Evolutionary conservation across 1,140 invertebrate species (phyloP).

Genomic region (Sweltsa coloradensis): DNA sequence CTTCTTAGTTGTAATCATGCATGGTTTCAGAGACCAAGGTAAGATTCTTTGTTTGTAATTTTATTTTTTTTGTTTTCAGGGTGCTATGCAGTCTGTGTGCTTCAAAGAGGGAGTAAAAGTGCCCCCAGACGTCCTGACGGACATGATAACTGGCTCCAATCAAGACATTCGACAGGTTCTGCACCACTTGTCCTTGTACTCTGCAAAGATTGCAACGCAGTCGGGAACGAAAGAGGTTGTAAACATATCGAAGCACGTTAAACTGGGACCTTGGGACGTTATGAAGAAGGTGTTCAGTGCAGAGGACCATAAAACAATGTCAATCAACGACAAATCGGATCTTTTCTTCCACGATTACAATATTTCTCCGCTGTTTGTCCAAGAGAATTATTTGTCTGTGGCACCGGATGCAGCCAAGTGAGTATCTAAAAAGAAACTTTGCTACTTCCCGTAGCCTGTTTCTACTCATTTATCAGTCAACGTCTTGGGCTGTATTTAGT

Average conservation of each 20-base stretch:
- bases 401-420: conserved; percentile 52
- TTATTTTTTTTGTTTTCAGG: conserved; percentile 40
- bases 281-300: conserved; percentile 77
- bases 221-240: conserved; percentile 36
- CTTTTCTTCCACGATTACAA: conserved; percentile 97
- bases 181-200: conserved; percentile 73
- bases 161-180: conserved; percentile 89
- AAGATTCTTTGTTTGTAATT: too few species aligned
- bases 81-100: conserved; percentile 78
- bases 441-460: too few species aligned
- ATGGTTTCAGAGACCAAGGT: too few species aligned
- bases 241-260: conserved; percentile 60
- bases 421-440: conserved; percentile 24
- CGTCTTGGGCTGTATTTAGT: background rate
- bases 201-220: conserved; percentile 36
- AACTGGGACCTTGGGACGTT: conserved; percentile 90
- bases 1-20: too few species aligned
- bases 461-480: too few species aligned
- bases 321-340: conserved; percentile 72
- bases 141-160: conserved; percentile 79
- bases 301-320: conserved; percentile 72
- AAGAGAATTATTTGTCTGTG: conserved; percentile 89
- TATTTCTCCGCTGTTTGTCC: conserved; percentile 88
- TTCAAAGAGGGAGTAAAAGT: conserved; percentile 87
- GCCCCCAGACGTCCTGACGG: conserved; percentile 54